Percentiles rank a stretch among this genome's conserved stretches.
Conservation (phyloP, 2,888 invertebrate species). For the Rhabditophanes sp. region DNA sequence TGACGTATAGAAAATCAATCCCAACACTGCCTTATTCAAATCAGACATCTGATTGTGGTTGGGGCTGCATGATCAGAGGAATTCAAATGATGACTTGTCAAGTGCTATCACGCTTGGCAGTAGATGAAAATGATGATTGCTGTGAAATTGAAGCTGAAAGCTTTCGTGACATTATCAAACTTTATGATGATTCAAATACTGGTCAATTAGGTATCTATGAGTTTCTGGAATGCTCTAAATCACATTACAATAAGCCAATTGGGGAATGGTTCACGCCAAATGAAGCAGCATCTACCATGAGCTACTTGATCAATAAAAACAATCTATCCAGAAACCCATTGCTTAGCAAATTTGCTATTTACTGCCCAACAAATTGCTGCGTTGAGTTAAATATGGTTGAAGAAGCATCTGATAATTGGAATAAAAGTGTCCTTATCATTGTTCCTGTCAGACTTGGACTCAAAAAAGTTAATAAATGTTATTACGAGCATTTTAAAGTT, state of each 20-base stretch:
- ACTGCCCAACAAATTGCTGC: constrained; percentile 18
- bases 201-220: constrained; percentile 23
- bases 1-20: too few relatives aligned
- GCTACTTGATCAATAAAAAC: constrained; percentile 11
- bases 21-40: constrained; percentile 12
- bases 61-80: constrained; percentile 76
- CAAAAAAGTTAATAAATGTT: constrained; percentile 19
- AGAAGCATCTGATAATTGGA: constrained; percentile 22
- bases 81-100: constrained; percentile 84
- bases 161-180: constrained; percentile 17
- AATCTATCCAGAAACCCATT: constrained; percentile 13
- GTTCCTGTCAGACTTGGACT: constrained; percentile 26
- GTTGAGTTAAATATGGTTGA: constrained; percentile 18
- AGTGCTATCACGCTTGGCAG: constrained; percentile 50
- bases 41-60: constrained; percentile 73
- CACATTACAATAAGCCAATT: constrained; percentile 14
- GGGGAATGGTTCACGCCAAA: constrained; percentile 31
- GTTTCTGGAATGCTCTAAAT: constrained; percentile 14
- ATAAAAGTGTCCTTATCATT: constrained; percentile 21
- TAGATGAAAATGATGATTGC: constrained; percentile 3
- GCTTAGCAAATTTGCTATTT: constrained; percentile 15
- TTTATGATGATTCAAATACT: constrained; percentile 21
- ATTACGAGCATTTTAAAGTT: constrained; percentile 8
- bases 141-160: background rate
- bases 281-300: constrained; percentile 16